phyloP scores from a whole-genome alignment of 2,113 vertebrate genomes.

The Nycticebus coucang region DNA sequence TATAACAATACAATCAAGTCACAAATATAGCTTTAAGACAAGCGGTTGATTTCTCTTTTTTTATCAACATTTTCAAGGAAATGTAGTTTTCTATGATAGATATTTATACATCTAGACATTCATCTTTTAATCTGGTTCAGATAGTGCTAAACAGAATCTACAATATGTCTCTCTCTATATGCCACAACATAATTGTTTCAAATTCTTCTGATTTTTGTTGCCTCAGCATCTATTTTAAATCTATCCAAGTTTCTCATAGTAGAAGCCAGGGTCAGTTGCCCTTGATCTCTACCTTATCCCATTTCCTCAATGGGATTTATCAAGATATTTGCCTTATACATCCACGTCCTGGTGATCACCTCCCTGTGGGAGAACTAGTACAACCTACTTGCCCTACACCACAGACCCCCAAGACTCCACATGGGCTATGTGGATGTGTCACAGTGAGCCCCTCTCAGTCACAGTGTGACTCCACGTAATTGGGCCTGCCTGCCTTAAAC shows the following conservation, averaged over 20 bases:
- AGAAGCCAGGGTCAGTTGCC: neutral
- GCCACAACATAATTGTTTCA: neutral
- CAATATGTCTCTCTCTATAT: neutral
- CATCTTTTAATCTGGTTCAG: neutral
- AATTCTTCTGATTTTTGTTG: neutral
- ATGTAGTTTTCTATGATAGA: neutral
- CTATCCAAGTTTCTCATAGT: neutral
- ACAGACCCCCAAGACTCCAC: neutral
- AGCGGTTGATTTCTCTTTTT: constrained; percentile 6
- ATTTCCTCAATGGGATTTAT: neutral
- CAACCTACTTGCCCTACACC: neutral
- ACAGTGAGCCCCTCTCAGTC: neutral
- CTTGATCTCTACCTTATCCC: neutral
- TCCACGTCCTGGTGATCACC: neutral
- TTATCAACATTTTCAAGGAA: neutral
- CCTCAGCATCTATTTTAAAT: too few relatives aligned
- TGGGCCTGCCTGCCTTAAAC: too few relatives aligned
- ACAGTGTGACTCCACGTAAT: neutral
- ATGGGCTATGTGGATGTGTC: neutral
- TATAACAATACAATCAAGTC: neutral
- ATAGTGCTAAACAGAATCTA: neutral
- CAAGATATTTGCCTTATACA: neutral
- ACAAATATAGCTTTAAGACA: neutral
- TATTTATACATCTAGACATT: neutral
- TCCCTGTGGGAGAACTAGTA: neutral